Evolutionary conservation across 2,797 vertebrate species (phyloP).

Genomic region (Aselliscus stoliczkanus): DNA sequence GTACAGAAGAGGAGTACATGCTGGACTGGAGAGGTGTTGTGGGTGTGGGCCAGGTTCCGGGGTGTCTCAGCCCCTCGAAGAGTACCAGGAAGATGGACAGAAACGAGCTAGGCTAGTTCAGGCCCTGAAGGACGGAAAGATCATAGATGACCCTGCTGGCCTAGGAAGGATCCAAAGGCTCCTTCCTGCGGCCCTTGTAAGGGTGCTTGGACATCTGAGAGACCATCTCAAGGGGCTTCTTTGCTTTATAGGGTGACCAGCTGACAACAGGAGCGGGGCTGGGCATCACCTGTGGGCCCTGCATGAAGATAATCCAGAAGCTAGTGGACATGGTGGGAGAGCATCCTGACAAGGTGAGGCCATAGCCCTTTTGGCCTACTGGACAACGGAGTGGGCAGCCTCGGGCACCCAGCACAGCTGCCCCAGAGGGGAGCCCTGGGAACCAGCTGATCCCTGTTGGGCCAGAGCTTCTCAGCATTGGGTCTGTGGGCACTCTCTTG

Average conservation of each 20-base stretch:
- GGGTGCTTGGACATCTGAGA: not conserved
- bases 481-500: not conserved
- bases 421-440: not conserved
- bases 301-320: not conserved
- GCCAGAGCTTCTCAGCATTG: not conserved
- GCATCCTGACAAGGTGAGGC: not conserved
- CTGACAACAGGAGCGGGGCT: rapidly evolving
- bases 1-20: not conserved
- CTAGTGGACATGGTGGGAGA: not conserved
- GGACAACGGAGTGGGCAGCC: not conserved
- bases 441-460: no score
- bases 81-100: not conserved
- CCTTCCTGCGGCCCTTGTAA: not conserved
- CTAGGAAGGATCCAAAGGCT: not conserved
- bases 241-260: not conserved
- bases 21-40: not conserved
- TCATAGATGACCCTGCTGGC: no score
- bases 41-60: not conserved
- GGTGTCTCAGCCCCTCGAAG: not conserved
- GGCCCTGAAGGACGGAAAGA: not conserved
- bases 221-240: not conserved
- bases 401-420: not conserved
- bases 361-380: no score
- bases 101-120: not conserved
- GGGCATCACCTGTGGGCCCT: rapidly evolving